Percentiles rank a stretch among this genome's conserved stretches.
phyloP scores from a whole-genome alignment of 2,113 vertebrate genomes.

The Edolisoma coerulescens region DNA sequence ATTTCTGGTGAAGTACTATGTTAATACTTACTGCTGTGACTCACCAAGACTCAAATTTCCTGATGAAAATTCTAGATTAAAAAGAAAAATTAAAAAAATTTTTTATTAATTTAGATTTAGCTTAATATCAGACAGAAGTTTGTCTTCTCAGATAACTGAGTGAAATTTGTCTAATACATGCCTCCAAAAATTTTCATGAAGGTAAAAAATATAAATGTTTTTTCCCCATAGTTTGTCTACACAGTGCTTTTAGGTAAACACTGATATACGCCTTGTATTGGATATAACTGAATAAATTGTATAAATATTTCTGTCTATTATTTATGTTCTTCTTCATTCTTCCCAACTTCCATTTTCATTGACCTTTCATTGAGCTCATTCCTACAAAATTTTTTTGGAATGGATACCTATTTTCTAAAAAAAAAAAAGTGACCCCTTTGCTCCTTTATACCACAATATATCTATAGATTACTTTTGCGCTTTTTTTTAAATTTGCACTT shows the following conservation, averaged over 20 bases:
- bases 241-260: background rate
- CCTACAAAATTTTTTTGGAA: background rate
- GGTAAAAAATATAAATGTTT: background rate
- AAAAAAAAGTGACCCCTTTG: background rate
- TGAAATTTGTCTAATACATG: background rate
- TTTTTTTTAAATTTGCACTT: background rate
- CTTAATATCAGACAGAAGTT: background rate
- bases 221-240: background rate
- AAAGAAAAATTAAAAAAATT: background rate
- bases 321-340: background rate
- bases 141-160: background rate
- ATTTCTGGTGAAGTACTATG: background rate
- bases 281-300: background rate
- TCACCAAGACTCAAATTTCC: background rate
- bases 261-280: background rate
- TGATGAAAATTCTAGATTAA: background rate
- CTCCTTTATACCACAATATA: background rate
- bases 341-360: background rate
- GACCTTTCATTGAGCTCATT: background rate
- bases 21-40: background rate
- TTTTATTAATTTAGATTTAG: background rate
- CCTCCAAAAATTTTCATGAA: background rate
- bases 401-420: background rate
- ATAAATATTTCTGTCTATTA: background rate
- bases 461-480: background rate